Conservation (phyloP, 2,113 vertebrate genomes). For the Archilochus colubris region DNA sequence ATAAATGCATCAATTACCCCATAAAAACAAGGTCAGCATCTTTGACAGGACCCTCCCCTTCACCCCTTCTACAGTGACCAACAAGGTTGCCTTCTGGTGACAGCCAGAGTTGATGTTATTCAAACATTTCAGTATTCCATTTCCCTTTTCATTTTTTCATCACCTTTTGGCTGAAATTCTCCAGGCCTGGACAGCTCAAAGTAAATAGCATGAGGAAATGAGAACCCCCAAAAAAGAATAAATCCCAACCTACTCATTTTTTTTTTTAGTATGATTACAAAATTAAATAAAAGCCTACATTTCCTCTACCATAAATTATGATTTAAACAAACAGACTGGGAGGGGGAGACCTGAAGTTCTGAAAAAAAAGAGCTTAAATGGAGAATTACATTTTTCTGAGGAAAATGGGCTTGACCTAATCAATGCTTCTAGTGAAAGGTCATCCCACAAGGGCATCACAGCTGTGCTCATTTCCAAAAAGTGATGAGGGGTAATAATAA, state of each 20-base stretch:
- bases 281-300: conserved; percentile 6
- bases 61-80: background rate
- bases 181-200: background rate
- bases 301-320: conserved; percentile 8
- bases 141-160: conserved; percentile 17
- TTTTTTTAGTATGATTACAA: background rate
- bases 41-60: background rate
- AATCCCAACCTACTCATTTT: background rate
- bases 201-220: conserved; percentile 25
- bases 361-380: background rate
- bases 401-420: background rate
- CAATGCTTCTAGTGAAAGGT: background rate
- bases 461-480: background rate
- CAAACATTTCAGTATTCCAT: conserved; percentile 3
- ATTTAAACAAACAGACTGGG: conserved; percentile 13
- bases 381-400: background rate
- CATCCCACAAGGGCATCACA: background rate
- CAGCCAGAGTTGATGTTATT: background rate
- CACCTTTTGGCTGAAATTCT: conserved; percentile 25
- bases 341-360: background rate
- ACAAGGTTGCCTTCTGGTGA: background rate
- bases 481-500: background rate
- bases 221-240: background rate
- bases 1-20: background rate
- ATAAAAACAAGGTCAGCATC: background rate